Evolutionary conservation across 1,140 invertebrate species (phyloP), one percentile per base, ranked within the genome.

Genomic region (Palaemon carinicauda): DNA sequence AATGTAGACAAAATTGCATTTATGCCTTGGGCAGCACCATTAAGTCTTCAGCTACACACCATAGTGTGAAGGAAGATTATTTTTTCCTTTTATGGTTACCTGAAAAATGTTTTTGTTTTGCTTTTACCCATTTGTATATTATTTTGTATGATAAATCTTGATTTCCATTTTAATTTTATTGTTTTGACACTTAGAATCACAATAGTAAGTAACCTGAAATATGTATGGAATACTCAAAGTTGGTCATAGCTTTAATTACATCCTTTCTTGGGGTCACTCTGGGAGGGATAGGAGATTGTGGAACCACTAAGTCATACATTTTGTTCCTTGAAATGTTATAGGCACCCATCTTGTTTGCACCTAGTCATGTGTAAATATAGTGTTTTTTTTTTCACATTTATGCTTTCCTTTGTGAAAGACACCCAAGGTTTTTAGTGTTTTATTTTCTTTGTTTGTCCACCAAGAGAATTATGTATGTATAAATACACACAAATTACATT

Each of bases 241-340:
- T 81, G 80, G 80, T 81, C 33, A 65, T 71, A 81, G 65, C 80
- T 71, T 81, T 81, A 81, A 81, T 15, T 14, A 33, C 80, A 27
- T 60, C 79, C 53, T 81, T 27, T 81, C 80, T 27, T 50, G 14
- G 41, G 65, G 60, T 81, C 41, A 81, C 50, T 69, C n/a, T 50
- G 65, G 31, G 51, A 71, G 60, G 51, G 65, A 69, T 69, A 71
- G 15, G 21, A 15, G 29, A 81, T 69, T 81, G 80, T 81, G 80
- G 80, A 81, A 81, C 80, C 33, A 60, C 80, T 51, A 51, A 69
- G 56, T 71, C 41, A 51, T 29, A n/a, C 41, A 65, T 21, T 50
- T 69, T 24, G 24, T 69, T 71, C 69, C 14, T 51, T 24, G 19
- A 33, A 69, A 69, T 50, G 33, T 69, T 56, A 33, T 21, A 27